A percentile compares a stretch with the other conserved stretches of the same genome.
Conservation (phyloP, 2,888 invertebrate genomes). For the Oscheius sp. region DNA sequence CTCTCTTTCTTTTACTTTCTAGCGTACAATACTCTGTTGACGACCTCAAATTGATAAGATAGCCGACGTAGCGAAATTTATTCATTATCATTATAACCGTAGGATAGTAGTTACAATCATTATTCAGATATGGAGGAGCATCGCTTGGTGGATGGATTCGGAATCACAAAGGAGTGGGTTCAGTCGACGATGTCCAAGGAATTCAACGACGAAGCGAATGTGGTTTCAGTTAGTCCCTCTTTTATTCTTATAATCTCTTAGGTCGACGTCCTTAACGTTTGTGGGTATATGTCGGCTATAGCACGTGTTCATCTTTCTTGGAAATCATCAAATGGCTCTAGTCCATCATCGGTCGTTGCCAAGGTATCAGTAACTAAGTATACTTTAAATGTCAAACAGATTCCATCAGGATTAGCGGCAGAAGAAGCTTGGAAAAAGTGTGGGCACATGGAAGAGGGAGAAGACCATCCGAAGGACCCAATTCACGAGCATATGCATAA, state of each 20-base stretch:
- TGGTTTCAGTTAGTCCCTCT: neutral
- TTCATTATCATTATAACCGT: too few species aligned
- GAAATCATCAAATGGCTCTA: neutral
- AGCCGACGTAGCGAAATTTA: too few species aligned
- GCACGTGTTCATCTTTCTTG: slow-evolving; percentile 27
- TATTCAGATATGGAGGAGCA: slow-evolving; percentile 6
- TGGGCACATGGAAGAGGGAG: slow-evolving; percentile 3
- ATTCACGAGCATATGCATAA: slow-evolving; percentile 29
- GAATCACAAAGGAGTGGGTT: slow-evolving; percentile 22
- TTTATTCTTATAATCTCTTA: too few species aligned
- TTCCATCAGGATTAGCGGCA: slow-evolving; percentile 22
- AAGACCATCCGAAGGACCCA: neutral
- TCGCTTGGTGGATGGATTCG: slow-evolving; percentile 17
- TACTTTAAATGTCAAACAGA: neutral
- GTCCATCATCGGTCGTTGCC: slow-evolving; percentile 19
- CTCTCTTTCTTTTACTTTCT: too few species aligned
- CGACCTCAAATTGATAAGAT: too few species aligned
- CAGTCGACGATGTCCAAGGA: slow-evolving; percentile 6
- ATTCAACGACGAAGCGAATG: neutral
- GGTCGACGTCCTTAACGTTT: slow-evolving; percentile 16
- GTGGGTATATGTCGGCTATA: slow-evolving; percentile 32
- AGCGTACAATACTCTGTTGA: too few species aligned
- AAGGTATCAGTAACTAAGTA: slow-evolving; percentile 17
- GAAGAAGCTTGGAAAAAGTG: slow-evolving; percentile 20
- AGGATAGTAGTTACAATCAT: too few species aligned